Conservation (phyloP, 2,888 invertebrate genomes). For the Oegoconia quadripuncta region DNA sequence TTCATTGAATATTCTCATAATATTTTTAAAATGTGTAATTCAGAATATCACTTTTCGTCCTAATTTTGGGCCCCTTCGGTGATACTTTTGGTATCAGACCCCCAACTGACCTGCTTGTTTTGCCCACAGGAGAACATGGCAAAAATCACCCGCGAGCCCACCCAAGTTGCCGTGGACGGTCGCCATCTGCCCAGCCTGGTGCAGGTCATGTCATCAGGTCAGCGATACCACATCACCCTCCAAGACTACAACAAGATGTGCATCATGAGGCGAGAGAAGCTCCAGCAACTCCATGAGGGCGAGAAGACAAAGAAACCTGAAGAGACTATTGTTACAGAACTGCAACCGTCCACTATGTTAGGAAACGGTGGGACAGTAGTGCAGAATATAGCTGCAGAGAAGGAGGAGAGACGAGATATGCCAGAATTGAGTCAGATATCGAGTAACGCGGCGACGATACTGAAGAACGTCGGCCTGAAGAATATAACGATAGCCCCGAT, state of each 20-base stretch:
- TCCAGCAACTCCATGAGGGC: slow-evolving; percentile 79
- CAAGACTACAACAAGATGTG: slow-evolving; percentile 91
- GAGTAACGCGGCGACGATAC: slow-evolving; percentile 60
- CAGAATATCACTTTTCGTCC: no score
- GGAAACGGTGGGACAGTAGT: slow-evolving; percentile 62
- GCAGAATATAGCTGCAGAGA: slow-evolving; percentile 42
- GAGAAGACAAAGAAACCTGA: slow-evolving; percentile 31
- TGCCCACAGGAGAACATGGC: slow-evolving; percentile 68
- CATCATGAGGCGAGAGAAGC: slow-evolving; percentile 82
- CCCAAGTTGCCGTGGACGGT: slow-evolving; percentile 79
- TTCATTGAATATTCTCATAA: no score
- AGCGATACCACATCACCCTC: slow-evolving; percentile 87
- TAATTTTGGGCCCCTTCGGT: no score
- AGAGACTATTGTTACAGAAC: slow-evolving; percentile 55
- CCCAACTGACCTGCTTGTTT: no score
- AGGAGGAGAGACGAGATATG: slow-evolving; percentile 42
- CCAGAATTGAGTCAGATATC: slow-evolving; percentile 44
- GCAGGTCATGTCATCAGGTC: slow-evolving; percentile 88
- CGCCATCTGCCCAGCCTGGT: slow-evolving; percentile 81
- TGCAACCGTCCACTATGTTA: slow-evolving; percentile 56
- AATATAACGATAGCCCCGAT: slow-evolving; percentile 74
- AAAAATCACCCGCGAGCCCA: slow-evolving; percentile 61
- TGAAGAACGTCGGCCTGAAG: slow-evolving; percentile 70
- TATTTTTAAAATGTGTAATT: no score
- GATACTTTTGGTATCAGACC: no score